phyloP scores from a whole-genome alignment of 2,888 invertebrate species.

The Eucriotettix oculatus region DNA sequence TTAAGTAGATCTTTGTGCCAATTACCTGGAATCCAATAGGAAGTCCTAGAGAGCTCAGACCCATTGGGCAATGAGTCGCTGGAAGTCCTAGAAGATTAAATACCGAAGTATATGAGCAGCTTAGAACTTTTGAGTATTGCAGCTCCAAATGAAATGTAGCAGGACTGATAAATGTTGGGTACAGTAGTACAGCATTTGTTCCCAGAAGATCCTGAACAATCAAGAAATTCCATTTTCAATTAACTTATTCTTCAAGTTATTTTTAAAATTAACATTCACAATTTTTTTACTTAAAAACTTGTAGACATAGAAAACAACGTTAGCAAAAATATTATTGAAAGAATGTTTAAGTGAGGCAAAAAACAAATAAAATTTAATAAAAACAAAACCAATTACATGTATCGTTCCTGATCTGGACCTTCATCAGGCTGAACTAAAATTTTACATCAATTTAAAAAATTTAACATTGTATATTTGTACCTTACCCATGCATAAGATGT shows the following conservation, averaged over 20 bases:
- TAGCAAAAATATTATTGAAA: no score
- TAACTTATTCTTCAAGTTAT: neutral
- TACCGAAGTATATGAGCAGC: constrained; percentile 32
- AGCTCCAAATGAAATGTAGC: constrained; percentile 22
- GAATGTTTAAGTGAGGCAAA: no score
- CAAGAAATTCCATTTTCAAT: constrained; percentile 1
- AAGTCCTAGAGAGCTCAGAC: constrained; percentile 40
- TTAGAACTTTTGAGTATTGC: constrained; percentile 15
- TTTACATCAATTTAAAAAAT: no score
- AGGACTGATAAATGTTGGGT: constrained; percentile 46
- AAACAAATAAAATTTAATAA: no score
- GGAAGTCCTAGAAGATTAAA: constrained; percentile 35
- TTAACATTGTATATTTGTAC: no score
- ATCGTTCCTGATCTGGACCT: no score
- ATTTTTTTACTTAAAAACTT: no score
- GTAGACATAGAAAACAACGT: no score
- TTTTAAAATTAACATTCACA: no score
- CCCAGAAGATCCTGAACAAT: constrained; percentile 40
- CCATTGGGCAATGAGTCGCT: constrained; percentile 37
- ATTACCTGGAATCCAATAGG: constrained; percentile 61
- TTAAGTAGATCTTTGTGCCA: neutral
- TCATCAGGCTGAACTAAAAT: no score
- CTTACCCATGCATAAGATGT: no score
- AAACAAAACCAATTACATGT: no score
- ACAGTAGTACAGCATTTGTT: constrained; percentile 51